Base-by-base conservation (phyloP, 2,888 invertebrate species). In the Xylota segnis region DNA sequence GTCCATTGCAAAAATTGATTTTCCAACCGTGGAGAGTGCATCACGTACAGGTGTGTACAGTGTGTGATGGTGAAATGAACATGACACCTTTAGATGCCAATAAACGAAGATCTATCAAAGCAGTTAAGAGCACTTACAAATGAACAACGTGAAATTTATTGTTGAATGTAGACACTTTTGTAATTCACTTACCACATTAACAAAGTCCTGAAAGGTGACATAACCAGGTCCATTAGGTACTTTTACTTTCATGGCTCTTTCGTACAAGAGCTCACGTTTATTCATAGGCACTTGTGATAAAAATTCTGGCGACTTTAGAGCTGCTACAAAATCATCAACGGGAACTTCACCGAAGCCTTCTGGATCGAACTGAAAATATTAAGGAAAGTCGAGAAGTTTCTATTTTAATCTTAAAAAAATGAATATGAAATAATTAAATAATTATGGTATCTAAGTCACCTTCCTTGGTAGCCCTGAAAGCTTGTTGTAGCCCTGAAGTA, bases 261-360 rank as follows among this genome's bases (percentile, higher is more conserved):
- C 96, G 89, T 95, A 92, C 88, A 97, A 93, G 87, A 96, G 95
- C 92, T 96, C 96, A 88, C 95, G 94, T 92, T 96, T 96, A 90
- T 95, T 95, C 84, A 94, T 93, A 89, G 96, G 95, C 91, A 97
- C 95, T 92, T 96, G 96, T 88, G 95, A 94, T 90, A 94, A 94
- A 93, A 96, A 96, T 90, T 96, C 96, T n/a, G 95, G 94, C 88
- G 95, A 95, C 90, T 94, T 94, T 89, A 98, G 93, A 16, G 96
- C 96, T 89, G 94, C 93, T 88, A 96, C 91, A 92, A 98, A 97
- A 91, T 97, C 97, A 66, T 95, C 94, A 94, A 97, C 96, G 54
- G 96, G 96, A 90, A 98, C 97, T 93, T 98, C 97, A 9, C 98
- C 98, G 90, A 97, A 98, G 50, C 98, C 98, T 93, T 98, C 98